Conservation (phyloP, 2,888 invertebrate species). For the Eubasilissa splendida region DNA sequence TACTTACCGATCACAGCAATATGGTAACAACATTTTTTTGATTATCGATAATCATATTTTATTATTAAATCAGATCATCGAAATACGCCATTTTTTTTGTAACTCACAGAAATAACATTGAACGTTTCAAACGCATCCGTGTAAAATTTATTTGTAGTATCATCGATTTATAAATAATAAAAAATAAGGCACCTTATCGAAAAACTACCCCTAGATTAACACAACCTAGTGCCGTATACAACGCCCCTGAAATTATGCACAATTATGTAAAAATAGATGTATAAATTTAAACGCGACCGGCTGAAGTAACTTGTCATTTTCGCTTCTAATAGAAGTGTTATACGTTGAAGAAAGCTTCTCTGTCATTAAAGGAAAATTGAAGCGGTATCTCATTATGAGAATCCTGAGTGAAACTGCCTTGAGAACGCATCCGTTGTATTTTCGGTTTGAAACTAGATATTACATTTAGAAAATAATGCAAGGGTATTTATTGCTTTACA, state of each 20-base stretch:
- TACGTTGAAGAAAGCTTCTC: conserved; percentile 4
- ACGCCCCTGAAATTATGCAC: conserved; percentile 26
- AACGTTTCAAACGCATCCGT: too few species aligned
- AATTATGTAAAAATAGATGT: conserved; percentile 32
- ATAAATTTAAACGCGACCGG: conserved; percentile 31
- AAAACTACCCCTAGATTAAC: conserved; percentile 20
- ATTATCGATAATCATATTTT: too few species aligned
- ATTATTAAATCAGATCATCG: too few species aligned
- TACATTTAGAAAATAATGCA: too few species aligned
- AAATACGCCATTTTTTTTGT: too few species aligned
- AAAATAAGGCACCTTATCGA: background rate
- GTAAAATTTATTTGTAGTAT: too few species aligned
- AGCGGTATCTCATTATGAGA: background rate
- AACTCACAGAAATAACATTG: too few species aligned
- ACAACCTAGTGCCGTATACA: conserved; percentile 7
- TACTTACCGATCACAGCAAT: too few species aligned
- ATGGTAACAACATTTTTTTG: too few species aligned
- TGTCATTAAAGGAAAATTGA: conserved; percentile 11
- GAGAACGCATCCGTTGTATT: background rate
- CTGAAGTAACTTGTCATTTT: conserved; percentile 32
- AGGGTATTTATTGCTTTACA: too few species aligned
- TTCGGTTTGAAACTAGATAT: too few species aligned
- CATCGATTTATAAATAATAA: too few species aligned
- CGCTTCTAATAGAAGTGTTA: conserved; percentile 29
- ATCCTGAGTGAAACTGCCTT: conserved; percentile 2